Percentiles rank a stretch among this genome's conserved stretches.
Evolutionary conservation across 1,140 invertebrate species (phyloP).

Genomic region (Scylla paramamosain): DNA sequence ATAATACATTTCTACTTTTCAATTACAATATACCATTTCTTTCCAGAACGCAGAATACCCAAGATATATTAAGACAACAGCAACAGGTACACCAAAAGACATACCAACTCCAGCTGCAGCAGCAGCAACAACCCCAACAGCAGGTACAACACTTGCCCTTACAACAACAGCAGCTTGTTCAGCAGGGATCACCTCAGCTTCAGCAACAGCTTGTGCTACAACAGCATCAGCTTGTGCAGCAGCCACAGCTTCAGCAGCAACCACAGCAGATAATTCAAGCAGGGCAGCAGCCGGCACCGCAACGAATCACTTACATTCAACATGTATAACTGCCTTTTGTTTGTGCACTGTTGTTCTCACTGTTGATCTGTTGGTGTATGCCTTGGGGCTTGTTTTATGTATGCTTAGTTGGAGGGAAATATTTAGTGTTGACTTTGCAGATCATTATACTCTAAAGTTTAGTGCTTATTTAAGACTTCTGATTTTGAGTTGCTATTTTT

Average conservation of each 20-base stretch:
- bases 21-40: background rate
- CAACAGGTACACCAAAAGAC: constrained; percentile 59
- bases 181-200: constrained; percentile 50
- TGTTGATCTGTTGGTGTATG: background rate
- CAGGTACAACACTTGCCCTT: constrained; percentile 54
- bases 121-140: constrained; percentile 40
- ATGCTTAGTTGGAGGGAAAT: background rate
- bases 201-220: constrained; percentile 57
- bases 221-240: constrained; percentile 49
- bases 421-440: background rate
- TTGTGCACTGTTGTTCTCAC: background rate
- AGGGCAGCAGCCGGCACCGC: constrained; percentile 36
- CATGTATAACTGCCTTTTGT: constrained; percentile 44
- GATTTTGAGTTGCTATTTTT: background rate
- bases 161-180: constrained; percentile 45
- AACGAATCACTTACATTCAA: constrained; percentile 57
- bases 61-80: background rate
- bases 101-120: constrained; percentile 54
- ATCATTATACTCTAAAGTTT: too few relatives aligned
- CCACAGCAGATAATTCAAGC: constrained; percentile 61
- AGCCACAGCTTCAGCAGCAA: constrained; percentile 42
- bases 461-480: background rate
- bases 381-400: background rate
- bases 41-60: background rate
- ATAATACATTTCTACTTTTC: background rate